Percentiles rank a stretch among this genome's conserved stretches.
Evolutionary conservation across 2,113 vertebrate species (phyloP).

Genomic region (Diphyllodes magnificus): DNA sequence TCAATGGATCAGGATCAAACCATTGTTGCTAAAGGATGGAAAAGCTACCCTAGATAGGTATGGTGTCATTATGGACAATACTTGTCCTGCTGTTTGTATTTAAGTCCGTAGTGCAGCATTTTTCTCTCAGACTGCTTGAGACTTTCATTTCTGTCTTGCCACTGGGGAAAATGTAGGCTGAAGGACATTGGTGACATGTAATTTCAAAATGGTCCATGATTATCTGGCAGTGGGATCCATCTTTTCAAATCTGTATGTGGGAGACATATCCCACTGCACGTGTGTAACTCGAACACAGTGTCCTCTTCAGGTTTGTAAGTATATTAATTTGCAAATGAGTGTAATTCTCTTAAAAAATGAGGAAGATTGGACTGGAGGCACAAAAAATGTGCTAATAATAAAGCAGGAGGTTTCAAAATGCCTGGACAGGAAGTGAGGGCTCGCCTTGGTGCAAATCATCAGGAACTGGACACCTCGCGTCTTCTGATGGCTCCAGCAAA

Average conservation of each 20-base stretch:
- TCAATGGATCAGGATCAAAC: neutral
- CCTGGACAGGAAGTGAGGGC: neutral
- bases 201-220: neutral
- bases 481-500: neutral
- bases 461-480: fast-evolving
- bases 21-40: neutral
- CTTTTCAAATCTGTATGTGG: neutral
- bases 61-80: neutral
- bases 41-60: neutral
- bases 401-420: neutral
- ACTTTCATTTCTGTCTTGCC: neutral
- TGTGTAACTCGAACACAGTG: neutral
- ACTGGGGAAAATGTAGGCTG: neutral
- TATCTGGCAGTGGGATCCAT: neutral
- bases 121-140: neutral
- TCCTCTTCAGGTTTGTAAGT: neutral
- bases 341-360: neutral
- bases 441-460: neutral
- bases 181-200: neutral
- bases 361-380: neutral
- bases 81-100: neutral
- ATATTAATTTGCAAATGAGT: neutral
- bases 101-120: neutral
- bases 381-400: neutral
- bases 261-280: neutral